phyloP scores from a whole-genome alignment of 2,888 invertebrate genomes.

The Galeruca laticollis region DNA sequence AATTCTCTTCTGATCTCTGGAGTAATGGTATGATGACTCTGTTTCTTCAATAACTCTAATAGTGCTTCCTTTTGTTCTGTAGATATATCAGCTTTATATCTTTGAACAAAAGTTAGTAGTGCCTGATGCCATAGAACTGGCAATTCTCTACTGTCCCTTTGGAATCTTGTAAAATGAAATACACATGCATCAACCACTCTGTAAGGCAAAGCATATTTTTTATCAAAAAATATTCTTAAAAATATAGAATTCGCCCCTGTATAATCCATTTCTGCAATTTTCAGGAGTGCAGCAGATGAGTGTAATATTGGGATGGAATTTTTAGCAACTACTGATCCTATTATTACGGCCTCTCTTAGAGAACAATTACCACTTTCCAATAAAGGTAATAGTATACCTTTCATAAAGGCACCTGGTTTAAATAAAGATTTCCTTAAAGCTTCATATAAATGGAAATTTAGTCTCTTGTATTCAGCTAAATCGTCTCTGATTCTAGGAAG shows the following conservation, averaged over 20 bases:
- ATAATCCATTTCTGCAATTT: constrained; percentile 98
- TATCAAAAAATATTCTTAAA: constrained; percentile 92
- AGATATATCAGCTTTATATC: constrained; percentile 95
- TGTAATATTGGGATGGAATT: constrained; percentile 95
- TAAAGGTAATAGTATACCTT: constrained; percentile 81
- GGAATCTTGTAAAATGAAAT: constrained; percentile 94
- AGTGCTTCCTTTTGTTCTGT: constrained; percentile 92
- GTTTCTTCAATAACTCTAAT: constrained; percentile 80
- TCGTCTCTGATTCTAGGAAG: constrained; percentile 95
- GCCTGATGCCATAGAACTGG: constrained; percentile 99
- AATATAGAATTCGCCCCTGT: constrained; percentile 97
- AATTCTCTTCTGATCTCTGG: constrained; percentile 90
- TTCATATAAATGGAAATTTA: constrained; percentile 97
- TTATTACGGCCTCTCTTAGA: constrained; percentile 93
- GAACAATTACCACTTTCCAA: constrained; percentile 93
- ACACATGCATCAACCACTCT: constrained; percentile 95
- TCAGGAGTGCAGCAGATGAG: constrained; percentile 93
- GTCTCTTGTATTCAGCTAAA: constrained; percentile 91
- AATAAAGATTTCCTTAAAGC: constrained; percentile 93
- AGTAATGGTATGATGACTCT: constrained; percentile 80
- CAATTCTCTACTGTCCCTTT: constrained; percentile 83
- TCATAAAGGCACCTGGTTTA: constrained; percentile 98
- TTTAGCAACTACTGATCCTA: constrained; percentile 91
- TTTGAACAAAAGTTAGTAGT: constrained; percentile 91
- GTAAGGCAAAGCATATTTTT: constrained; percentile 97